Evolutionary conservation across 2,888 invertebrate genomes (phyloP).

Genomic region (Eristalis intricaria): DNA sequence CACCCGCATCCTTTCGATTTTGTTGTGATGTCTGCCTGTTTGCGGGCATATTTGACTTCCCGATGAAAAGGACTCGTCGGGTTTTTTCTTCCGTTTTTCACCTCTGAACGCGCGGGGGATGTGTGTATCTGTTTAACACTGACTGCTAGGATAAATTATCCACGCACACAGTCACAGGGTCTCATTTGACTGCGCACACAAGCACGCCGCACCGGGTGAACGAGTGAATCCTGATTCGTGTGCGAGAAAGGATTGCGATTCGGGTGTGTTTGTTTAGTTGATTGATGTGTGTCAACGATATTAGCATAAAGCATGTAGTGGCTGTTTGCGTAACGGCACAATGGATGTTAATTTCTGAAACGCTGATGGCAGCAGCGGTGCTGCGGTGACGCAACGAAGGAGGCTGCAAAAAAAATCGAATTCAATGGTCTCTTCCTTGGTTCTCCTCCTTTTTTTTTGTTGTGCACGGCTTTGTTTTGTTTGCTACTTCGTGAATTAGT

Average conservation of each 20-base stretch:
- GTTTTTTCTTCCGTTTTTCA: background rate
- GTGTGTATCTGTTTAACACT: conserved; percentile 51
- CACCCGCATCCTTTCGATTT: conserved; percentile 38
- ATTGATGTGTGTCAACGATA: conserved; percentile 71
- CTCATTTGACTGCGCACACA: conserved; percentile 27
- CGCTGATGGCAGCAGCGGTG: conserved; percentile 15
- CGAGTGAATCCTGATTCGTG: background rate
- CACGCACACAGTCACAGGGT: conserved; percentile 7
- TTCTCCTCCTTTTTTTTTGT: conserved; percentile 16
- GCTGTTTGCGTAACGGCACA: conserved; percentile 58
- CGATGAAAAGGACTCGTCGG: conserved; percentile 42
- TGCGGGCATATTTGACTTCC: conserved; percentile 44
- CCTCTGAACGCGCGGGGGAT: background rate
- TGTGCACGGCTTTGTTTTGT: conserved; percentile 28
- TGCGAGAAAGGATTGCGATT: conserved; percentile 56
- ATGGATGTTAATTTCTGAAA: conserved; percentile 66
- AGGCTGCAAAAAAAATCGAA: conserved; percentile 29
- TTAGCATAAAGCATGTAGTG: conserved; percentile 63
- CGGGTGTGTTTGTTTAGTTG: conserved; percentile 68
- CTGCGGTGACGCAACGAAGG: background rate
- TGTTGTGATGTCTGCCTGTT: conserved; percentile 18
- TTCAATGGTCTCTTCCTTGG: conserved; percentile 23
- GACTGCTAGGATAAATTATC: conserved; percentile 62
- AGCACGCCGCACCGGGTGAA: background rate
- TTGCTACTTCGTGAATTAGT: conserved; percentile 18